Evolutionary conservation across 1,140 invertebrate species (phyloP).

Genomic region (Bombus vancouverensis): DNA sequence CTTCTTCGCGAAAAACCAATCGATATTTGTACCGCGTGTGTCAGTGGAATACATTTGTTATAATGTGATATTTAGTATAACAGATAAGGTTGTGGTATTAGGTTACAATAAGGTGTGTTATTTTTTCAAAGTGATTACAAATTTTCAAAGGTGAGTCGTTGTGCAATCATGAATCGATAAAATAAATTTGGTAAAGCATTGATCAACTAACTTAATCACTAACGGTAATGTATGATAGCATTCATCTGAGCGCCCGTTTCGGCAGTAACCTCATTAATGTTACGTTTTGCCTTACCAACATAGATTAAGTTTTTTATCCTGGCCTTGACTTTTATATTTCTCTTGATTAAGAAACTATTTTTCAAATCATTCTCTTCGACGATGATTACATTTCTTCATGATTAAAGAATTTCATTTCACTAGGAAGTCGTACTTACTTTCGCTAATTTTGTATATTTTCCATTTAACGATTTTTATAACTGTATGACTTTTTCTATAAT

Average conservation of each 20-base stretch:
- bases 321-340: conserved; percentile 19
- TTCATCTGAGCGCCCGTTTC: not conserved
- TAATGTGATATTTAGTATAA: conserved; percentile 14
- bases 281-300: not conserved
- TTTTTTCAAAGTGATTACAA: not conserved
- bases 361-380: not conserved
- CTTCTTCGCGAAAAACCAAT: conserved; percentile 37
- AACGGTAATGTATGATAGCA: not conserved
- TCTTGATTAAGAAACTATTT: not conserved
- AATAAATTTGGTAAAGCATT: not conserved
- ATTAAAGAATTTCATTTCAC: not conserved
- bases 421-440: no score
- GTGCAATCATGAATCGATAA: not conserved
- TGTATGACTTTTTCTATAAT: conserved; percentile 22
- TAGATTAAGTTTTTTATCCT: not conserved
- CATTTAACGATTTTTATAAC: not conserved
- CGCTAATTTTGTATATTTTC: not conserved
- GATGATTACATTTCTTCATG: not conserved
- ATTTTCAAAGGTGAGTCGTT: not conserved
- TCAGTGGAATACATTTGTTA: conserved; percentile 7
- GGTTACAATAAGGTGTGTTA: not conserved
- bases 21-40: conserved; percentile 44
- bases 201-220: not conserved
- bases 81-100: not conserved
- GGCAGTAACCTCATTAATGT: not conserved